Base-by-base conservation (phyloP, 2,113 vertebrate species). In the Hippocampus comes region DNA sequence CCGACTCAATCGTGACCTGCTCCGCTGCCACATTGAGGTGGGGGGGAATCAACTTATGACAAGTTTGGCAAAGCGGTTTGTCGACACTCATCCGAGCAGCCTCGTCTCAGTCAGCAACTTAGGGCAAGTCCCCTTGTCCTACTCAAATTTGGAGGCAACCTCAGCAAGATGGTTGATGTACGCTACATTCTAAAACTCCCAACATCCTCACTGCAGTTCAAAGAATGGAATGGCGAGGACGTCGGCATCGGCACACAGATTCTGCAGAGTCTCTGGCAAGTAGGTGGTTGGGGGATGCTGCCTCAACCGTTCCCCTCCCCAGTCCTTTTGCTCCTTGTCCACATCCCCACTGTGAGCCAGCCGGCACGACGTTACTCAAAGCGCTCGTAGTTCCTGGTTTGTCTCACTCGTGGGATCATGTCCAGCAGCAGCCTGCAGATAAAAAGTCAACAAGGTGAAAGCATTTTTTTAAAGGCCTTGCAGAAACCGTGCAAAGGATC, bases 361-460 rank as follows among this genome's bases (percentile, higher is more conserved):
- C 8, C n/a, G 18, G 41, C 41, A n/a, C 48, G 21, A 57, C n/a
- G 38, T 95, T 92, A 99, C 90, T 99, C 97, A 23, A 99, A 98
- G 77, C 96, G 96, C 79, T 98, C 96, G 0, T 99, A 99, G 84
- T 97, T 94, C 68, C 94, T 95, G 0, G 97, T 97, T 73, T 97
- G 96, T 85, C 94, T 90, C 59, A 98, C 85, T 0, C 96, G 92
- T 0, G 97, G 97, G 27, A 98, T 84, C 95, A 95, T 97, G 70
- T 99, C 97, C 4, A 94, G 73, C 79, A 99, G 92, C 80, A 99
- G 86, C 86, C 97, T 99, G 91, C 43, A 9, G 70, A 18, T 12
- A 41, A 42, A 41, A 27, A 30, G 53, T 43, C 12, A 30, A 46
- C 49, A 53, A 53, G 18, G 49, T 53, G 49, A 56, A 23, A n/a